These are phyloP conservation scores for Chrysomallon squamiferum DNA, from an alignment of 1,140 invertebrate species.

Conservation along the genomic window DNA sequence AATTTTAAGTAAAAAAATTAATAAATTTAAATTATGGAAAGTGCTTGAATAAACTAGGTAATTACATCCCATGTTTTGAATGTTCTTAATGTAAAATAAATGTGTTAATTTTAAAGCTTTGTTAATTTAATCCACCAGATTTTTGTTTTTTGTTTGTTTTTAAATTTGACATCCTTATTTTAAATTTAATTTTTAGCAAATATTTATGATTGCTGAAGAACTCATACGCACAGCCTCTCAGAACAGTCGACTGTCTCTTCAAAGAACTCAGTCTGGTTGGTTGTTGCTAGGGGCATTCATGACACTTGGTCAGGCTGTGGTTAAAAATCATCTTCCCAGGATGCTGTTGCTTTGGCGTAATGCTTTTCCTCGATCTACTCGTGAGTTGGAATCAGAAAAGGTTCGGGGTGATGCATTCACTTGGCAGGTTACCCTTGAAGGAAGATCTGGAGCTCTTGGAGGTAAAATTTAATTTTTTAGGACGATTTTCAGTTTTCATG, in stretches of 20 bases:
- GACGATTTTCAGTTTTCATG: too few species aligned
- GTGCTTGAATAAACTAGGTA: too few species aligned
- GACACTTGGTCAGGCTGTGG: slow-evolving; percentile 91
- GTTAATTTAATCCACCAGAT: background rate
- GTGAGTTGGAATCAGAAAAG: slow-evolving; percentile 95
- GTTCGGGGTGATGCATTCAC: slow-evolving; percentile 97
- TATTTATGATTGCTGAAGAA: slow-evolving; percentile 97
- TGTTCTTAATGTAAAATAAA: too few species aligned
- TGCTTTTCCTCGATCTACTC: slow-evolving; percentile 91
- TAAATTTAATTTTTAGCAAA: slow-evolving; percentile 76
- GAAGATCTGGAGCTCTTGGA: slow-evolving; percentile 92
- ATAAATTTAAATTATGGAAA: too few species aligned
- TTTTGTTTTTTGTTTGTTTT: background rate
- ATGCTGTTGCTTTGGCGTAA: slow-evolving; percentile 97
- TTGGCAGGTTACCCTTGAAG: slow-evolving; percentile 98
- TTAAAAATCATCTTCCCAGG: slow-evolving; percentile 73
- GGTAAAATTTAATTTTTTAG: too few species aligned
- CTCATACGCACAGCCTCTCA: slow-evolving; percentile 95
- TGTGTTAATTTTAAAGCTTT: background rate
- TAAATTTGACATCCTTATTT: slow-evolving; percentile 16
- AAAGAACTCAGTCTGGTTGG: slow-evolving; percentile 97
- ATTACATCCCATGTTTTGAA: too few species aligned
- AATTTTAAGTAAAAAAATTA: too few species aligned
- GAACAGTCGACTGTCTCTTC: slow-evolving; percentile 92
- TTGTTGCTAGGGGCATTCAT: slow-evolving; percentile 95